Evolutionary conservation across 2,888 invertebrate species (phyloP), one percentile per base, ranked within the genome.

Genomic region (Acrobasis consociella): DNA sequence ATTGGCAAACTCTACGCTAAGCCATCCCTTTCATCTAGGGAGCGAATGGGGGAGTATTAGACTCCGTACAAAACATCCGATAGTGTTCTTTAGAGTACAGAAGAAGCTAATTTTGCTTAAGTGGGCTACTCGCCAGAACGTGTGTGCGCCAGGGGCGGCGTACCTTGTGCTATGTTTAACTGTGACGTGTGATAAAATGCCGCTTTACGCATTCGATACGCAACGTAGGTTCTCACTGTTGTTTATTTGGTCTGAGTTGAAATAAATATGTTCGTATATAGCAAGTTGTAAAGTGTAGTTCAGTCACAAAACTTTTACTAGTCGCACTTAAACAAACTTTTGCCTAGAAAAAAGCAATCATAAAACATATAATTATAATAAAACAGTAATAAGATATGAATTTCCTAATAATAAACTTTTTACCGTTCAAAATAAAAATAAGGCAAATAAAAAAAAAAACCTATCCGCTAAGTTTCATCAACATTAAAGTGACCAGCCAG

Each of bases 31-130:
- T 89, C 87, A 89, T 85, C 78, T 79, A 74, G 77, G 76, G 69
- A 80, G 39, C 82, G 85, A 87, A 87, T 80, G 82, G 76, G 79
- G 81, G 81, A 76, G 82, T 83, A 87, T 86, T 83, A 84, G 84
- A 78, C 80, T 76, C 74, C 68, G 82, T 78, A 87, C 83, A 87
- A 87, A 88, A 89, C 91, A 88, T 83, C 88, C 89, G 87, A 91
- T 91, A 90, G 90, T 87, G 87, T 91, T 89, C 89, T 89, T 90
- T 87, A 80, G 82, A 83, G 78, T 75, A 87, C 87, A 89, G 87
- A 87, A 91, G 89, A 83, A 91, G 91, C 91, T 91, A 91, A 91
- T 91, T 91, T 91, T 88, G 83, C 89, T 87, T 89, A 91, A 91
- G 91, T 91, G 91, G 90, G 91, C 91, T 89, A 91, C 90, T 90